A percentile compares a stretch with the other conserved stretches of the same genome.
phyloP scores from a whole-genome alignment of 1,140 invertebrate species.

The Drosophila pectinifera region DNA sequence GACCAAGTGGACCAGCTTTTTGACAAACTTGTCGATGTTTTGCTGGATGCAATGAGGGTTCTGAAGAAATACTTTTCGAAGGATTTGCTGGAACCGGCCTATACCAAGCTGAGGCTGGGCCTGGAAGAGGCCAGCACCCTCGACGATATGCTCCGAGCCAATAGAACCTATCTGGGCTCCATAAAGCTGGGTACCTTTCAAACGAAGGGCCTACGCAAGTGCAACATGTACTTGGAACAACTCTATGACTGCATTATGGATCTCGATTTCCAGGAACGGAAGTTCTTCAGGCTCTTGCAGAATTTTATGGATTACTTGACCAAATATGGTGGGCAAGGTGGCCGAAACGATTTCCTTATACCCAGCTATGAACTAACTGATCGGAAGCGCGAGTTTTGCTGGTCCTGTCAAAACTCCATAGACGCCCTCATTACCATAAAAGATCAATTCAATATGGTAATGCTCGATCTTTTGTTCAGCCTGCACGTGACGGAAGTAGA shows the following conservation, averaged over 20 bases:
- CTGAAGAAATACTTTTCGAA: conserved; percentile 24
- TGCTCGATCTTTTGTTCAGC: conserved; percentile 20
- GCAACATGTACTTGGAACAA: not conserved
- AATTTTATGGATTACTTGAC: conserved; percentile 3
- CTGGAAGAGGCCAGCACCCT: conserved; percentile 12
- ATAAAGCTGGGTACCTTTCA: conserved; percentile 28
- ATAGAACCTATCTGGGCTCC: conserved; percentile 32
- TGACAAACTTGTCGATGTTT: conserved; percentile 4
- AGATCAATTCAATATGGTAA: conserved; percentile 8
- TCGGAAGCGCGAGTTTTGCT: conserved; percentile 14
- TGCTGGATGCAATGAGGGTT: conserved; percentile 17
- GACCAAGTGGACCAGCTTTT: conserved; percentile 16
- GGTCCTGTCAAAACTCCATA: conserved; percentile 29
- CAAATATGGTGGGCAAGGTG: not conserved
- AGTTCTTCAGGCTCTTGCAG: conserved; percentile 11
- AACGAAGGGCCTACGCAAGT: not conserved
- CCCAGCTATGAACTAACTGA: not conserved
- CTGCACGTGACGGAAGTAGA: not conserved
- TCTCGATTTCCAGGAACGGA: conserved; percentile 34
- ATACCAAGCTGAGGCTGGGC: not conserved
- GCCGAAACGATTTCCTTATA: not conserved
- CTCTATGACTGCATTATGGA: conserved; percentile 29
- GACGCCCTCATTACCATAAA: conserved; percentile 26
- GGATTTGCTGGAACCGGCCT: conserved; percentile 27
- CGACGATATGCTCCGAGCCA: conserved; percentile 38